Evolutionary conservation across 1,140 invertebrate species (phyloP).

Genomic region (Nebria ingens): DNA sequence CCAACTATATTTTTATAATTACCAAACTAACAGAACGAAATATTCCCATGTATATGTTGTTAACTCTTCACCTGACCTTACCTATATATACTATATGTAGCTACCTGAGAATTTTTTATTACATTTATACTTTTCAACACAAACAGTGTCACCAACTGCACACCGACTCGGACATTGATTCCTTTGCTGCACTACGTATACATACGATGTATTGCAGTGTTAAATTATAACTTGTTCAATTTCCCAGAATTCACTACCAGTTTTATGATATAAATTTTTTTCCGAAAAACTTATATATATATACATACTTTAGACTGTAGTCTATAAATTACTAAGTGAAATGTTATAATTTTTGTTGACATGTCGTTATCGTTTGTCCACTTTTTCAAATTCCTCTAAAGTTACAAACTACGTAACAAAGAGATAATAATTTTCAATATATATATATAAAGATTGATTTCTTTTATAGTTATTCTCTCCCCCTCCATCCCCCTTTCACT

Average conservation of each 20-base stretch:
- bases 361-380: too few relatives aligned
- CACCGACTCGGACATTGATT: slow-evolving; percentile 18
- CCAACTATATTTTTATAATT: not conserved
- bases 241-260: not conserved
- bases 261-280: slow-evolving; percentile 1
- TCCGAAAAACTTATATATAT: not conserved
- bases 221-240: not conserved
- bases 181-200: not conserved
- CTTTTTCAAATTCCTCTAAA: too few relatives aligned
- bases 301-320: too few relatives aligned
- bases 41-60: not conserved
- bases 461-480: too few relatives aligned
- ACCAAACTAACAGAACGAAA: not conserved
- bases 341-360: too few relatives aligned
- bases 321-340: too few relatives aligned
- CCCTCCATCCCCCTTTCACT: too few relatives aligned
- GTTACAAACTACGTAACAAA: too few relatives aligned
- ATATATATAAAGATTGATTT: too few relatives aligned
- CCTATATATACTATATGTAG: too few relatives aligned
- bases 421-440: too few relatives aligned
- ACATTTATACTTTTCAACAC: not conserved
- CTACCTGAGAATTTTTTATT: slow-evolving; percentile 1
- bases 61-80: slow-evolving; percentile 3
- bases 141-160: slow-evolving; percentile 12
- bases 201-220: not conserved